Evolutionary conservation across 2,113 vertebrate genomes (phyloP).

Genomic region (Dicaeum eximium): DNA sequence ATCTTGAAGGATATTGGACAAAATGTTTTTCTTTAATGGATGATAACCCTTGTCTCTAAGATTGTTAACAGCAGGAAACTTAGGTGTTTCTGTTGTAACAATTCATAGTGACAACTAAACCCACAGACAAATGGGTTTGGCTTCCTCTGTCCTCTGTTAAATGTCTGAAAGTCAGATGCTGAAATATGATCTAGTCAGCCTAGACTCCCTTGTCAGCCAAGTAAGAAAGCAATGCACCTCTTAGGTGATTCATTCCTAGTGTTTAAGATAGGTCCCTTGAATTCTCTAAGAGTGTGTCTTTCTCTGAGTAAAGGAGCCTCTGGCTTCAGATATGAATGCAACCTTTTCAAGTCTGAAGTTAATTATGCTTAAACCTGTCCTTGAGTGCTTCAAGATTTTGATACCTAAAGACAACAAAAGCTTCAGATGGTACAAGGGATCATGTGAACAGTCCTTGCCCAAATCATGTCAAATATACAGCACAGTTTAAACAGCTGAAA

Average conservation of each 20-base stretch:
- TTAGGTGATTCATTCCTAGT: not conserved
- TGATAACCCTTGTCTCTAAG: not conserved
- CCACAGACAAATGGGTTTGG: not conserved
- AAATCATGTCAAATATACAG: not conserved
- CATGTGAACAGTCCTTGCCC: not conserved
- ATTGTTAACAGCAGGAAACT: not conserved
- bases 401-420: not conserved
- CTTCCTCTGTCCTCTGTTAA: not conserved
- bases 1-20: not conserved
- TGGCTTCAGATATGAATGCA: not conserved
- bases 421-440: not conserved
- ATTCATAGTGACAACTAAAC: not conserved
- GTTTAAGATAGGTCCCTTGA: not conserved
- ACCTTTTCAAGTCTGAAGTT: not conserved
- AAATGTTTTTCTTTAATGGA: not conserved
- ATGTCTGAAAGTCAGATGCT: not conserved
- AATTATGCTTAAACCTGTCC: not conserved
- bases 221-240: not conserved
- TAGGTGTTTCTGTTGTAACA: not conserved
- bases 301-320: not conserved
- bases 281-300: not conserved
- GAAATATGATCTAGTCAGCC: not conserved
- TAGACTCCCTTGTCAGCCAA: not conserved
- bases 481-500: not conserved
- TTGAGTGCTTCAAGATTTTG: not conserved